These are phyloP conservation scores for Gymnoscopelus braueri DNA, from an alignment of 2,797 vertebrate species.

Conservation along the genomic window DNA sequence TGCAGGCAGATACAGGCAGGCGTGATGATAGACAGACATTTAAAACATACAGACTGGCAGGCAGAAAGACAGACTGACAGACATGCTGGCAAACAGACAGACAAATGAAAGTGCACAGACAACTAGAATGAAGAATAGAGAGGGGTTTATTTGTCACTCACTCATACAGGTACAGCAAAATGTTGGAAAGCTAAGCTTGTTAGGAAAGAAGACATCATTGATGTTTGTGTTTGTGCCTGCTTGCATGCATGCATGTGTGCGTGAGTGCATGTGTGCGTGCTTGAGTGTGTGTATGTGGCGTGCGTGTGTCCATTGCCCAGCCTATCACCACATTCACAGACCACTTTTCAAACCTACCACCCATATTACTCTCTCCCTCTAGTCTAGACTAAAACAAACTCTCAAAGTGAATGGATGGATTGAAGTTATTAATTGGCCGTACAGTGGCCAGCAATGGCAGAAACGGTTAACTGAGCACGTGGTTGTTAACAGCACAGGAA, in stretches of 20 bases:
- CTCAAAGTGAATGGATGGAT: conserved; percentile 10
- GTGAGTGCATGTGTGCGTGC: conserved; percentile 5
- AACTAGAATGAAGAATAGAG: not conserved
- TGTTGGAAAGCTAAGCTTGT: too few relatives aligned
- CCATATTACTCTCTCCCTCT: not conserved
- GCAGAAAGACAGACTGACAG: not conserved
- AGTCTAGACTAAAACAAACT: conserved; percentile 22
- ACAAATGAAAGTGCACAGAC: not conserved
- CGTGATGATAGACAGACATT: not conserved
- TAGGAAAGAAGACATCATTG: too few relatives aligned
- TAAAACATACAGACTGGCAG: not conserved
- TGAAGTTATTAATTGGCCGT: conserved; percentile 16
- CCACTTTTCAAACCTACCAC: conserved; percentile 11
- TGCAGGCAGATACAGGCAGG: not conserved
- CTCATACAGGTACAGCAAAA: too few relatives aligned
- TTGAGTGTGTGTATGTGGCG: not conserved
- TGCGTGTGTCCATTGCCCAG: not conserved
- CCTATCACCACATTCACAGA: not conserved
- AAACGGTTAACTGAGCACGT: conserved; percentile 39
- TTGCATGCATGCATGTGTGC: not conserved
- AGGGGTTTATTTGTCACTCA: too few relatives aligned
- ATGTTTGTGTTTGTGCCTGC: too few relatives aligned
- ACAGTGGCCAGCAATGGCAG: conserved; percentile 11
- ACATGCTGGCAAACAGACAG: not conserved
- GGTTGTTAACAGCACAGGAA: conserved; percentile 48